Base-by-base conservation (phyloP, 2,113 vertebrate species). In the Dipodomys stephensi region DNA sequence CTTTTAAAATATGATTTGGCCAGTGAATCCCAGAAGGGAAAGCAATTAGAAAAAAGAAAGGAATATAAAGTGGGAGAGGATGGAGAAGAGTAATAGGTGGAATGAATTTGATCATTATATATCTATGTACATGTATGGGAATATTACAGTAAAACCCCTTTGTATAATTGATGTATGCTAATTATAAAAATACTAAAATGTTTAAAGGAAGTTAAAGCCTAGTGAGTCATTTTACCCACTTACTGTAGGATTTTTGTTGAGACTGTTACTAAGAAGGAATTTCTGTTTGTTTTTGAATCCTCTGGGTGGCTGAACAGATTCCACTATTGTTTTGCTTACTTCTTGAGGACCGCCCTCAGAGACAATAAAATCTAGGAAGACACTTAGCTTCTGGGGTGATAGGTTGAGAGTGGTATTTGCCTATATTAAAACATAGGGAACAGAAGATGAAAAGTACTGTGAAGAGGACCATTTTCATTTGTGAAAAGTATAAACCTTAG, bases 261-360 rank as follows among this genome's bases (percentile, higher is more conserved):
- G 74, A 46, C 30, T 71, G 1, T 88, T 88, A 90, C 72, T 73
- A 20, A 76, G 81, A 64, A 78, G 46, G 64, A 90, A 69, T 23
- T 57, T 22, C 0, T 69, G 6, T 81, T 82, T 91, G 71, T 85
- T 86, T 91, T 94, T 80, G 46, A 83, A 49, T 91, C 28, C 44
- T 82, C 23, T 22, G 44, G 30, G 65, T 28, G 53, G 7, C 69
- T 39, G 27, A 64, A 94, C 53, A 77, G 88, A 89, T 73, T 76
- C 74, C 60, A n/a, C 71, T 87, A 30, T 92, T 96, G 79, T 95
- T 94, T 94, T 87, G 49, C 46, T 87, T 91, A 30, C 15, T 11
- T 79, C 46, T 69, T 46, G 35, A 64, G 87, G 82, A 49, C 49
- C 13, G 83, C 65, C 53, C 32, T 78, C 28, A 30, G 25, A 39